A percentile compares a stretch with the other conserved stretches of the same genome.
These are phyloP conservation scores for Dasyurus viverrinus DNA, from an alignment of 2,113 vertebrate species.

Conservation along the genomic window DNA sequence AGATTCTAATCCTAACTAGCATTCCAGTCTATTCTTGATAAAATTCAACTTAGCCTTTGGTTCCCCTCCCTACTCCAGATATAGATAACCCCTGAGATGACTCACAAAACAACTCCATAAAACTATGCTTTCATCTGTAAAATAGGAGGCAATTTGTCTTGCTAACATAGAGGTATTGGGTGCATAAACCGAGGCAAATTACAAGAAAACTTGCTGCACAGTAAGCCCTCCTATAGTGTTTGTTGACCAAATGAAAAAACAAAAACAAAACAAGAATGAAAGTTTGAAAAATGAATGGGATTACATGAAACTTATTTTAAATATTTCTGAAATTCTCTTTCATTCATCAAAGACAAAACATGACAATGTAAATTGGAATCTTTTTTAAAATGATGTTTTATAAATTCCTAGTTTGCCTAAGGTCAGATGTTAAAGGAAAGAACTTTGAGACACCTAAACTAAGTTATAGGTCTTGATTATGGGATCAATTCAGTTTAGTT, in stretches of 20 bases:
- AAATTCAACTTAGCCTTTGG: not conserved
- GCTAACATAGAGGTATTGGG: not conserved
- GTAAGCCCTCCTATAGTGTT: not conserved
- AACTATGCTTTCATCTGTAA: not conserved
- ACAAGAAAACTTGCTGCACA: not conserved
- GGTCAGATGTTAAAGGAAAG: not conserved
- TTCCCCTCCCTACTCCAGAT: not conserved
- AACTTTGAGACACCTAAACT: not conserved
- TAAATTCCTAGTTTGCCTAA: not conserved
- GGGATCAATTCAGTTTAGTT: not conserved
- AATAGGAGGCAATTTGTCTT: not conserved
- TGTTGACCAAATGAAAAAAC: not conserved
- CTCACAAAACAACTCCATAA: not conserved
- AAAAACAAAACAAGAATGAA: too few relatives aligned
- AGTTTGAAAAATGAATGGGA: not conserved
- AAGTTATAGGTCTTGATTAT: not conserved
- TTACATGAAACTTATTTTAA: not conserved
- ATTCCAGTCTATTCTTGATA: not conserved
- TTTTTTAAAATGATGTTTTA: too few relatives aligned
- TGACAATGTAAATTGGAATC: not conserved
- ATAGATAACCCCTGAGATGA: not conserved
- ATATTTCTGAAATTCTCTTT: not conserved
- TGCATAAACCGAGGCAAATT: not conserved
- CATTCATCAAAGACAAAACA: not conserved
- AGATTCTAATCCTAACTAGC: not conserved